phyloP scores from a whole-genome alignment of 2,888 invertebrate genomes.

The Ischnus inquisitorius region DNA sequence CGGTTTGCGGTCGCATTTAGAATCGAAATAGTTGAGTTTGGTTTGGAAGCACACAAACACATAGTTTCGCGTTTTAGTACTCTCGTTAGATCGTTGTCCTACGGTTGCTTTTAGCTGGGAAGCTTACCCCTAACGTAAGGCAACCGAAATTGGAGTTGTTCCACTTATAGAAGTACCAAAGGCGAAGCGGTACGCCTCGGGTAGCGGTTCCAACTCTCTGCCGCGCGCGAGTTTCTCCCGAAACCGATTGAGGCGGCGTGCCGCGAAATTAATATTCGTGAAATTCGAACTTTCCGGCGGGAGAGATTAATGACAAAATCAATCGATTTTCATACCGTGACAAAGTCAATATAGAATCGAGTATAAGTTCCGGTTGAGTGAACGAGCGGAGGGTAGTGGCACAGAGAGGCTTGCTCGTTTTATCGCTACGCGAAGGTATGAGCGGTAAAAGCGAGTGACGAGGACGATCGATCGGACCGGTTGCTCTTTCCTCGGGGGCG shows the following conservation, averaged over 20 bases:
- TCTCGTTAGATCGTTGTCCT: conserved; percentile 13
- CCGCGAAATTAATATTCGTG: conserved; percentile 66
- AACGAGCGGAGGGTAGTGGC: conserved; percentile 52
- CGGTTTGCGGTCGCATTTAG: conserved; percentile 72
- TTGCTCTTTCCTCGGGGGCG: conserved; percentile 33
- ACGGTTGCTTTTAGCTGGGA: background rate
- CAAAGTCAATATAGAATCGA: no score
- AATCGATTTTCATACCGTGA: no score
- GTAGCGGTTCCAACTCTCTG: background rate
- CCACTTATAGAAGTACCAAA: background rate
- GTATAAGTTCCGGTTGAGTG: conserved; percentile 3
- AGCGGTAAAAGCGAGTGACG: background rate
- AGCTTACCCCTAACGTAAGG: background rate
- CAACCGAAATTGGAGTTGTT: conserved; percentile 25
- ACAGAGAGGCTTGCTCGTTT: conserved; percentile 25
- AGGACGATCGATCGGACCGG: conserved; percentile 50
- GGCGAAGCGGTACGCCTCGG: background rate
- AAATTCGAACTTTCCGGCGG: conserved; percentile 58
- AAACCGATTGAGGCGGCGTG: conserved; percentile 71
- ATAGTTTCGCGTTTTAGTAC: background rate
- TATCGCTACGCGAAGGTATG: background rate
- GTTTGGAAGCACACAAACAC: conserved; percentile 43
- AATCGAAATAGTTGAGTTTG: conserved; percentile 77
- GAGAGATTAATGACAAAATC: no score
- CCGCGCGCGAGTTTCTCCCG: background rate